These are phyloP conservation scores for Phyllostomus discolor DNA, from an alignment of 2,113 vertebrate genomes.

Conservation along the genomic window DNA sequence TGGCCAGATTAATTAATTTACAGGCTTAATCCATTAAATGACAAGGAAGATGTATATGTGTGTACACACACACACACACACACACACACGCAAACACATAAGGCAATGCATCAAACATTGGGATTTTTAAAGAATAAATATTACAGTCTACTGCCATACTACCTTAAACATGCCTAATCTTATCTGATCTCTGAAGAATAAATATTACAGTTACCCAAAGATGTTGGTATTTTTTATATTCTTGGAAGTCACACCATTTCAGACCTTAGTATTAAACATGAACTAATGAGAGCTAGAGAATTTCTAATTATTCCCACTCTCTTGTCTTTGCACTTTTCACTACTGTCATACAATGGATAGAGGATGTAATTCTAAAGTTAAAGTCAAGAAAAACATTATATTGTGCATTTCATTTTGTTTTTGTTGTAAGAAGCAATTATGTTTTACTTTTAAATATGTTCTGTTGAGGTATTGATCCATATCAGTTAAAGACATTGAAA, in stretches of 20 bases:
- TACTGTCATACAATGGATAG: not conserved
- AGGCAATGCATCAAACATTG: not conserved
- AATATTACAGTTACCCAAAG: not conserved
- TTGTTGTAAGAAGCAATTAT: not conserved
- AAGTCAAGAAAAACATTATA: not conserved
- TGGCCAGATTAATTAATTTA: not conserved
- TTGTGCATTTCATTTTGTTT: not conserved
- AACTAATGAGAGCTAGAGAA: not conserved
- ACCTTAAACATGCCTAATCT: too few species aligned
- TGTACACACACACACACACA: too few species aligned
- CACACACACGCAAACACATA: not conserved
- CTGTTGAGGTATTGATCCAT: not conserved
- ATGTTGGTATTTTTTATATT: not conserved
- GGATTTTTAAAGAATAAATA: not conserved
- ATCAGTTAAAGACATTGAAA: not conserved
- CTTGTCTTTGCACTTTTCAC: not conserved
- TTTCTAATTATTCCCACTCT: not conserved
- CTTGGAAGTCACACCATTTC: not conserved
- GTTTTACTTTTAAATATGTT: not conserved
- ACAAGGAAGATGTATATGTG: not conserved
- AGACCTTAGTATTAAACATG: not conserved
- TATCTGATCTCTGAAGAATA: not conserved
- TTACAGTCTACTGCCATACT: not conserved
- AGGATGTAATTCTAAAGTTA: not conserved
- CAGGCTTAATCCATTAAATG: not conserved